These are phyloP conservation scores for Phalacrocorax pelagicus DNA, from an alignment of 2,113 vertebrate genomes.

Conservation along the genomic window DNA sequence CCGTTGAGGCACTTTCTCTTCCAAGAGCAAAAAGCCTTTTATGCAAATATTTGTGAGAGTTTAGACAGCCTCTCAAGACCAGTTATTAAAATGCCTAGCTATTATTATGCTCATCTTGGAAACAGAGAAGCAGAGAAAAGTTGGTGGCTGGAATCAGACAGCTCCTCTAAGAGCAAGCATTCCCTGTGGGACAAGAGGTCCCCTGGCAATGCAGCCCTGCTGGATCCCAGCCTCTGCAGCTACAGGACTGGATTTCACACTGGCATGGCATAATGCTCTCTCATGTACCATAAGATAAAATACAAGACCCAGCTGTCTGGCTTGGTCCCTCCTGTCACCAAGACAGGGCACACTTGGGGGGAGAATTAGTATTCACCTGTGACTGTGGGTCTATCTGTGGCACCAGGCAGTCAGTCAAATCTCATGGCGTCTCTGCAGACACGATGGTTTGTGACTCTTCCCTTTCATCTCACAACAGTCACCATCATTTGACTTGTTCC, in stretches of 20 bases:
- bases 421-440: background rate
- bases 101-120: background rate
- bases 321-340: background rate
- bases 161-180: background rate
- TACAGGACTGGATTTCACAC: background rate
- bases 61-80: background rate
- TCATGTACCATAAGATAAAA: background rate
- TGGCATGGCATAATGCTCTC: background rate
- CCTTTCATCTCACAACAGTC: background rate
- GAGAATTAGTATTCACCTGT: background rate
- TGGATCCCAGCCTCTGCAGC: background rate
- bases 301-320: background rate
- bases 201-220: background rate
- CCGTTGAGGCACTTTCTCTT: background rate
- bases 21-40: background rate
- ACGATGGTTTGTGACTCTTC: background rate
- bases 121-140: background rate
- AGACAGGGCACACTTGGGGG: background rate
- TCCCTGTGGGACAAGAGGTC: background rate
- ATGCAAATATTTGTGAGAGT: slow-evolving; percentile 8
- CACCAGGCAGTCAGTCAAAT: background rate
- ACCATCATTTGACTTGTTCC: background rate
- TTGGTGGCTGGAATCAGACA: background rate
- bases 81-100: background rate
- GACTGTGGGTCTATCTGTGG: background rate